These are phyloP conservation scores for Pseudanteris insignis DNA, from an alignment of 2,888 invertebrate genomes.

Conservation along the genomic window DNA sequence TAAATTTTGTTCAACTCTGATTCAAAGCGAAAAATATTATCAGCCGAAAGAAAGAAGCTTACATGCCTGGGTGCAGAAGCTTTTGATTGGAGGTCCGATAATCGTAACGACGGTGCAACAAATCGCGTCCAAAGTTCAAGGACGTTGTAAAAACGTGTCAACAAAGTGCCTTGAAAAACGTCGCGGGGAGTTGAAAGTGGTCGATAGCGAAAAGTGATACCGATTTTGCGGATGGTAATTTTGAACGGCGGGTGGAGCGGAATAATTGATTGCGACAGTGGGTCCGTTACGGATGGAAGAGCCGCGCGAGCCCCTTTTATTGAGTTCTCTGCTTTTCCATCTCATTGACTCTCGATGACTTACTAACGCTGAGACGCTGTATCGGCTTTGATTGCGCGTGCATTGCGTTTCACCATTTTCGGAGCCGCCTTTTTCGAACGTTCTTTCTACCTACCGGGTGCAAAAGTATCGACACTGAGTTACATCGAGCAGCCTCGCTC, in stretches of 20 bases:
- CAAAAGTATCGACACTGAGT: slow-evolving; percentile 3
- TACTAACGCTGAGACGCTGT: slow-evolving; percentile 21
- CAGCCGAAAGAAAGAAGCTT: no score
- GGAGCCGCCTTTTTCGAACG: slow-evolving; percentile 13
- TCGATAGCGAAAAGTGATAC: slow-evolving; percentile 16
- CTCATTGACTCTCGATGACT: slow-evolving; percentile 37
- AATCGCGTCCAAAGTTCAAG: slow-evolving; percentile 15
- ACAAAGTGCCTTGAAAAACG: slow-evolving; percentile 6
- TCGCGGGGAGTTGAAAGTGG: slow-evolving; percentile 4
- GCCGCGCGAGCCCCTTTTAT: slow-evolving; percentile 30
- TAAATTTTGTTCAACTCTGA: no score
- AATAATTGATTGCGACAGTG: slow-evolving; percentile 35
- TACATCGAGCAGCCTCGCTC: no score
- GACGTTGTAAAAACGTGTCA: slow-evolving; percentile 4
- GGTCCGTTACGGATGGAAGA: slow-evolving; percentile 23
- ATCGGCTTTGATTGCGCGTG: slow-evolving; percentile 7
- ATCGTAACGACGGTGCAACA: slow-evolving; percentile 34
- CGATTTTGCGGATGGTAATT: slow-evolving; percentile 32
- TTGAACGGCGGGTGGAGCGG: slow-evolving; percentile 29
- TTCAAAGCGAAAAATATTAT: no score
- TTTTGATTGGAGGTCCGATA: neutral
- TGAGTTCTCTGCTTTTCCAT: slow-evolving; percentile 34
- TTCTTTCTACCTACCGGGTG: slow-evolving; percentile 29
- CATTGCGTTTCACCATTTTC: slow-evolving; percentile 39
- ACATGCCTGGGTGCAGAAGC: no score